Conservation (phyloP, 2,888 invertebrate genomes). For the Muschampia plurimacula region DNA sequence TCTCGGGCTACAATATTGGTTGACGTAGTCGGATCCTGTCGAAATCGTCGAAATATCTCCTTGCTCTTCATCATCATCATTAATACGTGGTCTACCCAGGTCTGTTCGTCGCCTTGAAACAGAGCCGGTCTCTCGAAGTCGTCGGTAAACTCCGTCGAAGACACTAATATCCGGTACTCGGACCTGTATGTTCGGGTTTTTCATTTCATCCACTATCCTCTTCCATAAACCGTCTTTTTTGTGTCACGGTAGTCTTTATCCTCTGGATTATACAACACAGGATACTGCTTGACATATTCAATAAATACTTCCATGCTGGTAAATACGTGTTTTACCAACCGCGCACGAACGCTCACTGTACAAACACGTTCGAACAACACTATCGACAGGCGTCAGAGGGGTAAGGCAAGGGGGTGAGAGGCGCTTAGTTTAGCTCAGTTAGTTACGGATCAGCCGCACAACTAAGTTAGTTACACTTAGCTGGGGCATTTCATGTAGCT, state of each 20-base stretch:
- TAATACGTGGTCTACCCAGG: not conserved
- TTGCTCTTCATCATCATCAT: not conserved
- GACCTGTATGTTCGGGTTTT: not conserved
- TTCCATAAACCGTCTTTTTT: slow-evolving; percentile 24
- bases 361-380: slow-evolving; percentile 30
- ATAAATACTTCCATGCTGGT: slow-evolving; percentile 37
- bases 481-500: slow-evolving; percentile 19
- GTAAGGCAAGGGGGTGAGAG: slow-evolving; percentile 37
- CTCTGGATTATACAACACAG: slow-evolving; percentile 33
- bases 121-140: too few relatives aligned
- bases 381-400: slow-evolving; percentile 38
- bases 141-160: not conserved
- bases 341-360: slow-evolving; percentile 3
- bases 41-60: not conserved
- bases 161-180: not conserved
- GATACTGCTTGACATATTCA: slow-evolving; percentile 37
- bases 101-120: not conserved
- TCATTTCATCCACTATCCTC: slow-evolving; percentile 22
- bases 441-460: slow-evolving; percentile 37
- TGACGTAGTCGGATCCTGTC: not conserved
- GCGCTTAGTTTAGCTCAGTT: slow-evolving; percentile 35
- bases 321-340: slow-evolving; percentile 13
- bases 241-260: slow-evolving; percentile 41
- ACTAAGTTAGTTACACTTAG: slow-evolving; percentile 36
- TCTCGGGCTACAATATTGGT: too few relatives aligned